Conservation (phyloP, 2,888 invertebrate genomes). For the Cantharis nigra region DNA sequence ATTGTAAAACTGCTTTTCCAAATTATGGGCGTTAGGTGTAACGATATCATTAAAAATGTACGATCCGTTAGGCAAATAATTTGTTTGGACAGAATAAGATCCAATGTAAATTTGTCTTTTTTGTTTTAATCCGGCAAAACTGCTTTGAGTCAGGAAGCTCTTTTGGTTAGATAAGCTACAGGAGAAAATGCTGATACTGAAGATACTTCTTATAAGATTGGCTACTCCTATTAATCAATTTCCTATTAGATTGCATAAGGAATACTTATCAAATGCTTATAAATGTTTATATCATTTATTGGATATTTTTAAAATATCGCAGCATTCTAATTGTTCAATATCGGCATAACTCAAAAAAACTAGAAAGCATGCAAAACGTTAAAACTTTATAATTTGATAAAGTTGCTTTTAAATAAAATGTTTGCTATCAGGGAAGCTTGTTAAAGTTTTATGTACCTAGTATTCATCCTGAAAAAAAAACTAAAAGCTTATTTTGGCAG, state of each 20-base stretch:
- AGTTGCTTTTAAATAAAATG: no score
- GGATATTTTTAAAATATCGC: not conserved
- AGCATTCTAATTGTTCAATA: no score
- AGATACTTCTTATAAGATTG: not conserved
- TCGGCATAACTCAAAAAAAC: no score
- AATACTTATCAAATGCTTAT: not conserved
- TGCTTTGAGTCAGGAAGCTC: not conserved
- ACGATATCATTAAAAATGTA: not conserved
- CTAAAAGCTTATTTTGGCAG: no score
- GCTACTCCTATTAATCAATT: not conserved
- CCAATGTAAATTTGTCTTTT: not conserved
- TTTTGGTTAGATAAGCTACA: not conserved
- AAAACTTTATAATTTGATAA: no score
- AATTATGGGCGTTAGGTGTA: not conserved
- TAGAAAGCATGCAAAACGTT: no score
- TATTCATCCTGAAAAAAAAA: no score
- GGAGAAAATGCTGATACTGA: not conserved
- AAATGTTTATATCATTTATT: no score
- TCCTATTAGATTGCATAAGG: not conserved
- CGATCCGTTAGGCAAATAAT: not conserved
- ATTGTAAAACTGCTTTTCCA: not conserved
- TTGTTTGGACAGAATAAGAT: not conserved
- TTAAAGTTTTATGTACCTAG: no score
- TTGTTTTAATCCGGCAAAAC: not conserved
- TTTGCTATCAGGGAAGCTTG: no score